A percentile compares a stretch with the other conserved stretches of the same genome.
Evolutionary conservation across 2,797 vertebrate genomes (phyloP).

Genomic region (Sternarchorhynchus goeldii): DNA sequence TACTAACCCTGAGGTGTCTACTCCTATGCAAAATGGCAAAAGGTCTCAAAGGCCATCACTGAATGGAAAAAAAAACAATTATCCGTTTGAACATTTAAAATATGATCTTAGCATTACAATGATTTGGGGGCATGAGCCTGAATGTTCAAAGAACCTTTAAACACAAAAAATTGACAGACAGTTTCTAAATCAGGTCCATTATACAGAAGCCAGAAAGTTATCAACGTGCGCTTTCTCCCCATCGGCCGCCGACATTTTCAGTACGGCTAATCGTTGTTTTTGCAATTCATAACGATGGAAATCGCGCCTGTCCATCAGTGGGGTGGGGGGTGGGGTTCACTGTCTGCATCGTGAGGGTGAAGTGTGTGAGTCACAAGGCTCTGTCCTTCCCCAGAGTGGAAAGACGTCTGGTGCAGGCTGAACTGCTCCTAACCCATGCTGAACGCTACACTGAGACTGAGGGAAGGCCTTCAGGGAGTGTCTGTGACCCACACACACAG

Average conservation of each 20-base stretch:
- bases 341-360: conserved; percentile 1
- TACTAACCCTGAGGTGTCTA: not conserved
- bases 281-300: conserved; percentile 13
- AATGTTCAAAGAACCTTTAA: not conserved
- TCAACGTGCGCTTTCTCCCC: not conserved
- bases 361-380: not conserved
- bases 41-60: conserved; percentile 10
- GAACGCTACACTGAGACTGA: not conserved
- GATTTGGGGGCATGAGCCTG: not conserved
- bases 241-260: conserved; percentile 7
- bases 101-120: not conserved
- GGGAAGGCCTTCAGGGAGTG: too few relatives aligned
- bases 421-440: not conserved
- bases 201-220: conserved; percentile 8
- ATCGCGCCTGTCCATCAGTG: not conserved
- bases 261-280: not conserved
- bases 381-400: too few relatives aligned
- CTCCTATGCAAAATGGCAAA: not conserved
- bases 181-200: not conserved
- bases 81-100: not conserved
- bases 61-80: not conserved
- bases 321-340: not conserved
- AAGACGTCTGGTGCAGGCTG: not conserved
- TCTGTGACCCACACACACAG: too few relatives aligned
- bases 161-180: not conserved